A percentile compares a stretch with the other conserved stretches of the same genome.
Evolutionary conservation across 2,797 vertebrate genomes (phyloP).

Genomic region (Simalia tracyae): DNA sequence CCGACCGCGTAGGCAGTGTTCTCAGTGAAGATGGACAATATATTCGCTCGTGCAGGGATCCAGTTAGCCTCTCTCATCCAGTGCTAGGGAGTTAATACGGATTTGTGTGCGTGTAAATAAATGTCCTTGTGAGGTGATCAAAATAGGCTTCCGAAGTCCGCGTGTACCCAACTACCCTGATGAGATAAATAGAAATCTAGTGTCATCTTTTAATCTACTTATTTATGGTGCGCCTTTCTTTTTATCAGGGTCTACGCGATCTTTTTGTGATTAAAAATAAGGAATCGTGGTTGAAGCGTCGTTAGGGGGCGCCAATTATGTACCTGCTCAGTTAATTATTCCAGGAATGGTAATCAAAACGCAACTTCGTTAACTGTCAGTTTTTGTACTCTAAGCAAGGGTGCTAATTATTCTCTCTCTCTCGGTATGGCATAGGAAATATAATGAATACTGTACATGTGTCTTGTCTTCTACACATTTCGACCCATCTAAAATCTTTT

Average conservation of each 20-base stretch:
- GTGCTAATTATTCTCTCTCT: not conserved
- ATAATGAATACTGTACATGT: not conserved
- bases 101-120: not conserved
- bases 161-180: not conserved
- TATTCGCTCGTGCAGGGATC: not conserved
- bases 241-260: conserved; percentile 38
- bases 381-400: not conserved
- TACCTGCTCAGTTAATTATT: conserved; percentile 38
- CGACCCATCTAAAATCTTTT: not conserved
- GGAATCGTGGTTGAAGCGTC: not conserved
- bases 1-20: not conserved
- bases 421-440: not conserved
- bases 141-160: not conserved
- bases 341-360: not conserved
- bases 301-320: conserved; percentile 60
- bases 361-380: conserved; percentile 6
- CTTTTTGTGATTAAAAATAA: conserved; percentile 30
- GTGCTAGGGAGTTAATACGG: not conserved
- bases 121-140: not conserved
- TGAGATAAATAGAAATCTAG: conserved; percentile 36
- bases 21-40: not conserved
- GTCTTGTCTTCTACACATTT: not conserved
- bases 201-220: conserved; percentile 53
- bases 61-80: not conserved
- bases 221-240: conserved; percentile 13